A percentile compares a stretch with the other conserved stretches of the same genome.
phyloP scores from a whole-genome alignment of 2,797 vertebrate species.

The Octomys mimax region DNA sequence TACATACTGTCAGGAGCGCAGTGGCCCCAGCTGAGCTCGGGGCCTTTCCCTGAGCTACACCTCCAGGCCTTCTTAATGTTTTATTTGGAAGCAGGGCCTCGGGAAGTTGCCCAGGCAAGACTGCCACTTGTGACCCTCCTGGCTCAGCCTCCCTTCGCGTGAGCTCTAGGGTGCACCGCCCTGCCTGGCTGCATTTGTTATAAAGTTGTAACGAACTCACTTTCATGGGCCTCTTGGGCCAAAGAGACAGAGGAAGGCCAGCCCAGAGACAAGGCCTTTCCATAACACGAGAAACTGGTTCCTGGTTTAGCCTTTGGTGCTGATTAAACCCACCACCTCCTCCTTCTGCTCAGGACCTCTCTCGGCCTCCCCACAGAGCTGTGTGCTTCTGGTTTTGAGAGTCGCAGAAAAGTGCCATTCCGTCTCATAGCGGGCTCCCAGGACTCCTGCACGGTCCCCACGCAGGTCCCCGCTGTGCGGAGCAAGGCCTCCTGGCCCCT shows the following conservation, averaged over 20 bases:
- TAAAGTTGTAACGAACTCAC: not conserved
- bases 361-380: not conserved
- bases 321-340: not conserved
- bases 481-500: not conserved
- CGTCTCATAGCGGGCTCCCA: not conserved
- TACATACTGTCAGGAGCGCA: not conserved
- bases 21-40: fast-evolving
- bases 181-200: not conserved
- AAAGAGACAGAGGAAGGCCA: not conserved
- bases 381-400: not conserved
- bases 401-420: not conserved
- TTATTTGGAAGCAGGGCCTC: not conserved
- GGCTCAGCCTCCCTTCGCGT: not conserved
- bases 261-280: too few species aligned
- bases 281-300: not conserved
- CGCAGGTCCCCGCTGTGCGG: not conserved
- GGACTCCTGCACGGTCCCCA: not conserved
- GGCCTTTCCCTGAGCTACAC: not conserved
- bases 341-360: not conserved
- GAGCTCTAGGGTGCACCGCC: not conserved
- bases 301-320: not conserved
- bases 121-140: not conserved
- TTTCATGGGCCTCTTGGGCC: not conserved
- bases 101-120: not conserved
- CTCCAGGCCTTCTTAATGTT: not conserved